Base-by-base conservation (phyloP, 53 echinoderm and acorn worm genomes). In the Pentamera pediparva region DNA sequence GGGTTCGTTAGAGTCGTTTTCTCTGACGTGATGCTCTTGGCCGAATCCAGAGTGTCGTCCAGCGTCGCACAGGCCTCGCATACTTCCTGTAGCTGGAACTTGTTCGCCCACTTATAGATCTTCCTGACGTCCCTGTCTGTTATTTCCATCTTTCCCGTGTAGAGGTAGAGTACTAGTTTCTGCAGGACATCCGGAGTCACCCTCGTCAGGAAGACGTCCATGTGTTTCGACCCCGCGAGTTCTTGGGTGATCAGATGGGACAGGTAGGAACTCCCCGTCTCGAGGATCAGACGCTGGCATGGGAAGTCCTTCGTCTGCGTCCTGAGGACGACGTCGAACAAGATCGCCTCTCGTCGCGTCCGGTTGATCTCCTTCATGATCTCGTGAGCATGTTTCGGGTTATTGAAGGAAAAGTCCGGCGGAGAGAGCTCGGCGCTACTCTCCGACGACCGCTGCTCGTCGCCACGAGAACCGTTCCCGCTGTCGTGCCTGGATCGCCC, bases 191-290 rank as follows among this genome's bases (percentile, higher is more conserved):
- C 94, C 17, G 94, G 59, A 13, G 82, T 67, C 24, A 94, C 65
- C 40, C 78, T 81, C 52, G 81, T 89, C 32, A 94, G 62, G 65
- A 90, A 86, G 8, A 94, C 90, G 38, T 94, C 94, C 90, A 94
- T 87, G 52, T 83, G 65, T 26, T 79, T 84, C 4, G 81, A 78
- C 38, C 85, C 90, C 21, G 89, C 81, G 6, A 84, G 69, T 39
- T 94, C 87, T 48, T 65, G 54, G 17, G 80, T 83, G 61, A 87
- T 83, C 32, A 80, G 82, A 33, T 61, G 84, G 37, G 72, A 82
- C 30, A 82, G 87, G 58, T 76, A 79, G 3, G 82, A 28, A 78
- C 94, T 94, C 30, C 84, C 84, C 12, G 84, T 84, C 49, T 90
- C 89, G 0, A 94, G 72, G 6, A 94, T 57, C n/a, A 94, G 57